Conservation (phyloP, 2,113 vertebrate species). For the Misgurnus mizolepis region DNA sequence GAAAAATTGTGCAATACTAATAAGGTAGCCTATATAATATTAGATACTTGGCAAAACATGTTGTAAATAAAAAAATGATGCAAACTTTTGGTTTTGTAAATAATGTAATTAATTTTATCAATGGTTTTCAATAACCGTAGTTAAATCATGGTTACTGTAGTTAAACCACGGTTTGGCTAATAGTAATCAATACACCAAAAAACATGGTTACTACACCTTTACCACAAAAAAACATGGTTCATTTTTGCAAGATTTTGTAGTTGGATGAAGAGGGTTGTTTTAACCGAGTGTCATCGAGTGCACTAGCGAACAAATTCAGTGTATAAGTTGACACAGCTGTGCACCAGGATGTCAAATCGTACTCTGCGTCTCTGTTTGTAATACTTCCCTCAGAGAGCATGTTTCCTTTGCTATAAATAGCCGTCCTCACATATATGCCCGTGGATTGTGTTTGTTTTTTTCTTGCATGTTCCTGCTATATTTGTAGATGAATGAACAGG, state of each 20-base stretch:
- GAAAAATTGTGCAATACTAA: no score
- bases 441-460: constrained; percentile 50
- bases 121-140: no score
- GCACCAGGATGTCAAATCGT: constrained; percentile 76
- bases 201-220: no score
- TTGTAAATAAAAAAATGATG: no score
- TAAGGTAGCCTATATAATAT: no score
- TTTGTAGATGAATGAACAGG: constrained; percentile 57
- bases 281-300: constrained; percentile 46
- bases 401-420: constrained; percentile 77
- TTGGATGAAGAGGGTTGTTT: background rate
- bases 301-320: constrained; percentile 56
- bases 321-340: constrained; percentile 82
- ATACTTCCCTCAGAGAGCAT: constrained; percentile 71
- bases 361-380: constrained; percentile 75
- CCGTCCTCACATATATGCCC: constrained; percentile 47
- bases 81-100: no score
- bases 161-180: no score
- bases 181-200: no score
- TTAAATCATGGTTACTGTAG: no score
- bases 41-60: no score
- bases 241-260: constrained; percentile 22
- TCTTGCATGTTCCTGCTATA: constrained; percentile 54
- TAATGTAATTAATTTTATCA: no score
- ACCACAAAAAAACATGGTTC: background rate